These are phyloP conservation scores for Crocallis elinguaria DNA, from an alignment of 2,888 invertebrate genomes.

Conservation along the genomic window DNA sequence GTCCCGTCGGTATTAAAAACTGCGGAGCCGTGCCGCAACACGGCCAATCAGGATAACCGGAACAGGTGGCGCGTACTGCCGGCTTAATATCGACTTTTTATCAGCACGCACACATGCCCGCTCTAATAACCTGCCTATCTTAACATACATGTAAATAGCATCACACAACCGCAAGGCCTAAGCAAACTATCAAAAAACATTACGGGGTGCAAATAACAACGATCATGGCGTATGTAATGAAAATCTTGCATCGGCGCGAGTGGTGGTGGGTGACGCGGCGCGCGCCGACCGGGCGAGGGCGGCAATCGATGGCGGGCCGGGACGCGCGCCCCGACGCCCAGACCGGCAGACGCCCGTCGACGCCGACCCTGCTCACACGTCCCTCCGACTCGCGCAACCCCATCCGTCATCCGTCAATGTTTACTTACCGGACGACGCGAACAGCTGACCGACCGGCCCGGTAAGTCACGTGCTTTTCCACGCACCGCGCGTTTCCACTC, in stretches of 20 bases:
- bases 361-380: constrained; percentile 76
- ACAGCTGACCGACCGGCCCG: constrained; percentile 83
- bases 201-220: constrained; percentile 84
- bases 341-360: constrained; percentile 86
- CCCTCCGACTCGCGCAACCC: constrained; percentile 65
- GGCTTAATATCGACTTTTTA: constrained; percentile 63
- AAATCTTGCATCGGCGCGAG: constrained; percentile 72
- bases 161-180: constrained; percentile 58
- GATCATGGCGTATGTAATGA: constrained; percentile 83
- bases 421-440: constrained; percentile 79
- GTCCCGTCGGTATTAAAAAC: constrained; percentile 50
- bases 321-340: constrained; percentile 84
- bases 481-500: constrained; percentile 41
- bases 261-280: constrained; percentile 62
- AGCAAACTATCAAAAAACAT: constrained; percentile 82
- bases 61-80: constrained; percentile 63
- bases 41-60: constrained; percentile 60
- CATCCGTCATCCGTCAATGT: constrained; percentile 77
- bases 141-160: constrained; percentile 52
- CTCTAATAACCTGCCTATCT: constrained; percentile 47
- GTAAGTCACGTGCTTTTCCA: constrained; percentile 79
- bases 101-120: constrained; percentile 51
- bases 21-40: constrained; percentile 52
- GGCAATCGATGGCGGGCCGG: constrained; percentile 84
- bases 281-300: constrained; percentile 78